A percentile compares a stretch with the other conserved stretches of the same genome.
Conservation (phyloP, 2,797 vertebrate genomes). For the Echeneis naucrates region DNA sequence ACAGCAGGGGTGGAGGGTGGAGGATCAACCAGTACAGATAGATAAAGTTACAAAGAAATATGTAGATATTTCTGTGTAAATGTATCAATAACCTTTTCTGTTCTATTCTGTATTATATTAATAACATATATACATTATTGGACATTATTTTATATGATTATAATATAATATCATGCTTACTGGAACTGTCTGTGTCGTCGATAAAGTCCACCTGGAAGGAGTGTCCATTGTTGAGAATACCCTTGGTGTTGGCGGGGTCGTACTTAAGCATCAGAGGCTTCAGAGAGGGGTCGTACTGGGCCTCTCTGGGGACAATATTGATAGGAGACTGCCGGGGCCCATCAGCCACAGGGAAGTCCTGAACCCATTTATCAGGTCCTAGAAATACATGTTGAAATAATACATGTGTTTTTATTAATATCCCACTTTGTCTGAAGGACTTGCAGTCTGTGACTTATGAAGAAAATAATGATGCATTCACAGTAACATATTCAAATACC, state of each 20-base stretch:
- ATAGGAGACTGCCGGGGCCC: constrained; percentile 95
- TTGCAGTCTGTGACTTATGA: too few species aligned
- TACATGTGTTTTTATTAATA: neutral
- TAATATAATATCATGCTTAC: constrained; percentile 79
- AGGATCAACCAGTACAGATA: neutral
- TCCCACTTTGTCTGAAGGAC: neutral
- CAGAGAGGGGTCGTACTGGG: constrained; percentile 86
- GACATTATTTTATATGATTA: neutral
- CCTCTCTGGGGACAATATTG: constrained; percentile 89
- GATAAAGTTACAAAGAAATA: constrained; percentile 11
- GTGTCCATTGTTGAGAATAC: constrained; percentile 94
- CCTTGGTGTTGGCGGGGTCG: constrained; percentile 85
- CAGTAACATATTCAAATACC: too few species aligned
- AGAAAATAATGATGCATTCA: too few species aligned
- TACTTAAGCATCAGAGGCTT: constrained; percentile 88
- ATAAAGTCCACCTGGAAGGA: constrained; percentile 93
- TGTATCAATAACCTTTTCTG: too few species aligned
- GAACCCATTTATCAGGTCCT: constrained; percentile 91
- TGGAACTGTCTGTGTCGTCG: constrained; percentile 90
- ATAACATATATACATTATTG: neutral
- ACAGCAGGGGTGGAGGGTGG: constrained; percentile 46
- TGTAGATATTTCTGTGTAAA: too few species aligned
- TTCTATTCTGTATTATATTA: neutral
- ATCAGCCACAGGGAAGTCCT: constrained; percentile 87
- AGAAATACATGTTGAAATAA: constrained; percentile 22